Base-by-base conservation (phyloP, 2,113 vertebrate genomes). In the Proterorhinus semilunaris region DNA sequence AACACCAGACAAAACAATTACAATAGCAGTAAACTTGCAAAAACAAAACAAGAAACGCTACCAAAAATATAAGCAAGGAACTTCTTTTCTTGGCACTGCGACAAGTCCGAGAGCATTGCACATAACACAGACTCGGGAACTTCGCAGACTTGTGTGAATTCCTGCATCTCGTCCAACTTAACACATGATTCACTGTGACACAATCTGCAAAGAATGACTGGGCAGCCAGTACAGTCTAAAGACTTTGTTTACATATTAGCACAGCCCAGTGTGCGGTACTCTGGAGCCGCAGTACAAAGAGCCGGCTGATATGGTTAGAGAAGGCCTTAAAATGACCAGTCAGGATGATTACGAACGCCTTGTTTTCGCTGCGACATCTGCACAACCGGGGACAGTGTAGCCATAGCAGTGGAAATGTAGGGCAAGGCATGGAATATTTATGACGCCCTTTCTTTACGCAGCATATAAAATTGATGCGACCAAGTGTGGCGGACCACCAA, bases 381-480 rank as follows among this genome's bases (percentile, higher is more conserved):
- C 57, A 55, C 58, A 13, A 57, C 11, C 42, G 17, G 10, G 8
- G 8, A 49, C 43, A 8, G 70, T 46, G 12, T 65, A 45, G 36
- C 21, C 17, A 50, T 27, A 21, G 63, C 16, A 61, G 70, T 68
- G 63, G 72, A 77, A 83, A 85, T 83, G 78, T 79, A 78, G 83
- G 71, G 15, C 71, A 77, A 51, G 59, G 15, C 54, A 74, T 86
- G 51, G 44, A 88, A 83, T 81, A 83, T 88, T 84, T 74, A 88
- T 83, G 58, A 79, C 59, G 45, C 15, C 27, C 48, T 63, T n/a
- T 66, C 15, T 5, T 11, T 62, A 64, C 46, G 50, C 66, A 12
- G 21, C 15, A 11, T 54, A 78, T 67, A 67, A 12, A 78, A 7
- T 15, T 70, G 8, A 0, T 62, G 8, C 36, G 9, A 54, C 9